Evolutionary conservation across 1,140 invertebrate species (phyloP), one percentile per base, ranked within the genome.

Genomic region (Neuroterus valhalla): DNA sequence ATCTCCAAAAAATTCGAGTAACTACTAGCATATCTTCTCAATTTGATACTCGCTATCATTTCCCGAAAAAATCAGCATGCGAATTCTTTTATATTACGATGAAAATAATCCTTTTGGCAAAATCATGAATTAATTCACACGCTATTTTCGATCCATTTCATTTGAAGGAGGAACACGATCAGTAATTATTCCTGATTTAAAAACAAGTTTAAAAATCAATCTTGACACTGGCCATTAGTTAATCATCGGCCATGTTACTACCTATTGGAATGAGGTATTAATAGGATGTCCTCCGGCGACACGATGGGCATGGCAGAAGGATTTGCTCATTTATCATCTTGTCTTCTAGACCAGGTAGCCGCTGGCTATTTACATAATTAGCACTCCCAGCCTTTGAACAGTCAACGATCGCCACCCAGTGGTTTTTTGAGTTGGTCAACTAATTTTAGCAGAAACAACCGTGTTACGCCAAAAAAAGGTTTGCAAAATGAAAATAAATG

Each of bases 311-410:
- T n/a, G 23, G 26, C 23, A 31, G 23, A 5, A 62, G 55, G 8
- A n/a, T 62, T 62, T 38, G 14, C 12, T 62, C 55, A 62, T 62
- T 62, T 62, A 38, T 62, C 55, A 62, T 62, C 23, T 62, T 12
- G 31, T 38, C 55, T 62, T 62, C 55, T 62, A 62, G 31, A 62
- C 31, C 6, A 62, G 55, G n/a, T 26, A 62, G 55, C 23, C 55
- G 14, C 23, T 62, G 55, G 55, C 55, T 62, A 62, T 62, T 62
- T 62, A 62, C 55, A 62, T 62, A 62, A 62, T 62, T 62, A 62
- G 55, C 55, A 62, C 55, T 23, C 31, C 55, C 11, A 31, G 31
- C 23, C 55, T 62, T 31, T 62, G 31, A 50, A 23, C 31, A 23
- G 26, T 26, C 15, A 23, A 62, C 55, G 31, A 48, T 48, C 17